Base-by-base conservation (phyloP, 2,113 vertebrate genomes). In the Sphaerodactylus townsendi region DNA sequence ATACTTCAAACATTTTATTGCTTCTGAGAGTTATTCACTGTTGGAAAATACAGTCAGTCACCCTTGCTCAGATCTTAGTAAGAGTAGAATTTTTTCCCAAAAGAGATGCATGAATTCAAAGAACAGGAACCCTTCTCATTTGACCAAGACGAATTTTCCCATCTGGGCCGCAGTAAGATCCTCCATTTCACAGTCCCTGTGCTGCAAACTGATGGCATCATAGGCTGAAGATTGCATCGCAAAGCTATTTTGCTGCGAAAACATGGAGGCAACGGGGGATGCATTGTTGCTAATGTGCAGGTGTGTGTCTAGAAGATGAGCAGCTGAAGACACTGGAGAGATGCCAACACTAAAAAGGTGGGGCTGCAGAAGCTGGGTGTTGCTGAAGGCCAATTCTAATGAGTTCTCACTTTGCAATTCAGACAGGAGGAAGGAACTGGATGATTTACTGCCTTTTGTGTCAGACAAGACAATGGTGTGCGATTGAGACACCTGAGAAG, bases 101-200 rank as follows among this genome's bases (percentile, higher is more conserved):
- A 71, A 64, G 53, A 86, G 0, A 68, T 13, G 3, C 3, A 1
- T 23, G 23, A 73, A 48, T 56, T 39, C 59, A 33, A 41, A 78
- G 37, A 71, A 25, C 0, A 78, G 81, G 68, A 44, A 68, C 35
- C 1, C 0, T 77, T 90, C 91, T 96, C 93, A 99, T 87, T 99
- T 98, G 82, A 99, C 98, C 94, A 98, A 95, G 85, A 99, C 98
- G 0, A 97, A 97, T 65, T 96, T 98, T 71, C 97, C 97, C 86
- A 96, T 95, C 92, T 96, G 95, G 71, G 88, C 72, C 41, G 93
- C 72, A 14, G 93, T 93, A 28, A 95, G 90, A 48, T 93, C 96
- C 90, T 97, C 98, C 98, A 98, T 96, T 89, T 96, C 87, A 0
- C 86, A 95, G 56, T 97, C 96, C 39, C 95, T 96, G 3, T 94